Evolutionary conservation across 2,797 vertebrate genomes (phyloP).

Genomic region (Sebastes baramenuke): DNA sequence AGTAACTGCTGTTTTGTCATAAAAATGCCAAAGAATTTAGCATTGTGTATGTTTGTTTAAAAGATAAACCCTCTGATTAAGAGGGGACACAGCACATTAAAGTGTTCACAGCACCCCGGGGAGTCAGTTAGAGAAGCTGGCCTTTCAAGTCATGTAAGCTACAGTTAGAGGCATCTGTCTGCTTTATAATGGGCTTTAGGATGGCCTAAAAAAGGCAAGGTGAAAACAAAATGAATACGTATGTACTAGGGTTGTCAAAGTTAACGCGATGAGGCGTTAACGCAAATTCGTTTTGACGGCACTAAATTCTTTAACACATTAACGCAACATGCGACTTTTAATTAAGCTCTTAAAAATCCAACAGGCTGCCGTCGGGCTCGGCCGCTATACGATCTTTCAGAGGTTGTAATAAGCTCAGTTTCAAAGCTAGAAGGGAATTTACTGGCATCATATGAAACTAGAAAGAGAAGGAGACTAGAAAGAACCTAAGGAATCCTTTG

Average conservation of each 20-base stretch:
- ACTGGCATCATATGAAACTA: no score
- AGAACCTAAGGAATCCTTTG: background rate
- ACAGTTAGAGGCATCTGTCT: background rate
- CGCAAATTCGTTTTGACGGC: background rate
- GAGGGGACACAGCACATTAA: background rate
- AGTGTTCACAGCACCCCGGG: background rate
- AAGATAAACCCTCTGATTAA: slow-evolving; percentile 6
- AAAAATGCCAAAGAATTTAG: slow-evolving; percentile 7
- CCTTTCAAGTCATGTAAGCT: slow-evolving; percentile 4
- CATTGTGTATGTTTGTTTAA: slow-evolving; percentile 4
- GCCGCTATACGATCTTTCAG: background rate
- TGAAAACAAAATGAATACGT: background rate
- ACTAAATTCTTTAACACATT: background rate
- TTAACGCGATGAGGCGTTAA: background rate
- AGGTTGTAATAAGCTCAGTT: background rate
- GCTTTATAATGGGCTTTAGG: background rate
- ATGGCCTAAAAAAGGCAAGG: background rate
- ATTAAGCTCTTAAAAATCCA: background rate
- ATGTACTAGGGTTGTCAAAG: background rate
- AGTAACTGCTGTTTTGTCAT: slow-evolving; percentile 8
- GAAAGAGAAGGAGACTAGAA: no score
- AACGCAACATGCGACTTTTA: background rate
- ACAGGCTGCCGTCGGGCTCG: background rate
- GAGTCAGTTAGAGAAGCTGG: background rate
- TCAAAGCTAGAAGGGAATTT: background rate